A percentile compares a stretch with the other conserved stretches of the same genome.
Evolutionary conservation across 2,888 invertebrate species (phyloP).

Genomic region (Stictocephala bisonia): DNA sequence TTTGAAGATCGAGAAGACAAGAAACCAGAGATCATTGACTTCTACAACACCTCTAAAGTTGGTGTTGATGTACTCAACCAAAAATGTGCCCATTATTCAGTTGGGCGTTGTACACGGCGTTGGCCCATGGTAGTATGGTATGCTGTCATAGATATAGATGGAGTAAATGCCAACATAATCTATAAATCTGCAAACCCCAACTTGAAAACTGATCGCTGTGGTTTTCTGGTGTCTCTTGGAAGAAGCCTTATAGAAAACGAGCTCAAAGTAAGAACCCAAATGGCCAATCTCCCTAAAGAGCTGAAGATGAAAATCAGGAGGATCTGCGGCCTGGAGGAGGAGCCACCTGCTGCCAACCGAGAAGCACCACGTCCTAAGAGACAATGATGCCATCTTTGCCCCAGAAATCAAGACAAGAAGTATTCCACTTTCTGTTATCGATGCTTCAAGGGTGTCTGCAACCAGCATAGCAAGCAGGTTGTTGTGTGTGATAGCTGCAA

Average conservation of each 20-base stretch:
- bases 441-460: background rate
- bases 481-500: background rate
- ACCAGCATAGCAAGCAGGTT: background rate
- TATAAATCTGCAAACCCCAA: background rate
- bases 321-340: background rate
- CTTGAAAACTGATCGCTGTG: background rate
- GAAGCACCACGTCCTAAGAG: background rate
- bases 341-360: background rate
- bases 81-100: slow-evolving; percentile 23
- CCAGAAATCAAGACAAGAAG: background rate
- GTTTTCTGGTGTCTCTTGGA: background rate
- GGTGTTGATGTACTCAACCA: slow-evolving; percentile 16
- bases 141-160: slow-evolving; percentile 12
- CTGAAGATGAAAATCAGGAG: background rate
- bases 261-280: background rate
- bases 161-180: slow-evolving; percentile 18
- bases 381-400: background rate
- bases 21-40: slow-evolving; percentile 33
- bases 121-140: slow-evolving; percentile 21
- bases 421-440: background rate
- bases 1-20: background rate
- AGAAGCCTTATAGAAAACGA: background rate
- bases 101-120: background rate
- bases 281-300: background rate
- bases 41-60: slow-evolving; percentile 27